A percentile compares a stretch with the other conserved stretches of the same genome.
phyloP scores from a whole-genome alignment of 2,888 invertebrate genomes.

The Drosophila eohydei region DNA sequence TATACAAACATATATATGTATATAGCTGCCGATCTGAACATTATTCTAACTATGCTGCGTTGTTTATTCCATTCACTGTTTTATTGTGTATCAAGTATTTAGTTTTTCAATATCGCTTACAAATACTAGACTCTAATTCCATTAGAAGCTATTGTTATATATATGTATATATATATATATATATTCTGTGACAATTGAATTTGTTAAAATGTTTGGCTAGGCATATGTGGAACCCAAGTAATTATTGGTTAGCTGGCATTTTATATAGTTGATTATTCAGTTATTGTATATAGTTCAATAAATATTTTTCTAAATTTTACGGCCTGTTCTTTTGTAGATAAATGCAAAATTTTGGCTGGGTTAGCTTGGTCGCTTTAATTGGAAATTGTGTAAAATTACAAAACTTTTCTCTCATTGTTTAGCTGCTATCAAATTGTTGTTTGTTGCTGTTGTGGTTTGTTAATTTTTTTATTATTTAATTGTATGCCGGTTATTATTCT shows the following conservation, averaged over 20 bases:
- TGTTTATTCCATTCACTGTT: slow-evolving; percentile 26
- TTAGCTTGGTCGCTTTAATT: slow-evolving; percentile 63
- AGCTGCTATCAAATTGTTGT: slow-evolving; percentile 15
- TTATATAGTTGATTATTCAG: slow-evolving; percentile 23
- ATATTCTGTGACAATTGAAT: slow-evolving; percentile 28
- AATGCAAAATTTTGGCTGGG: slow-evolving; percentile 75
- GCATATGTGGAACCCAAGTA: slow-evolving; percentile 38
- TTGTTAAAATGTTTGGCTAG: slow-evolving; percentile 47
- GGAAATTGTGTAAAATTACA: slow-evolving; percentile 47
- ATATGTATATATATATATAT: neutral
- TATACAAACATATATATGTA: slow-evolving; percentile 7
- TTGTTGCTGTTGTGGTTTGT: slow-evolving; percentile 31
- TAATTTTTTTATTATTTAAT: slow-evolving; percentile 24
- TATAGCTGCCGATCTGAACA: slow-evolving; percentile 26
- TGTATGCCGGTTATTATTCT: slow-evolving; percentile 19
- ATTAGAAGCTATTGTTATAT: slow-evolving; percentile 52
- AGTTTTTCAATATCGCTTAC: slow-evolving; percentile 36
- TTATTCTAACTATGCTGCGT: slow-evolving; percentile 38
- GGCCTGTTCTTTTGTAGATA: slow-evolving; percentile 64
- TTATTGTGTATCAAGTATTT: slow-evolving; percentile 39
- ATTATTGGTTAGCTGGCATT: slow-evolving; percentile 42
- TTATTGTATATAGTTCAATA: slow-evolving; percentile 58
- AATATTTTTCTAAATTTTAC: slow-evolving; percentile 57
- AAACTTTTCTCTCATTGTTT: slow-evolving; percentile 22
- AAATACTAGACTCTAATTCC: slow-evolving; percentile 58